phyloP scores from a whole-genome alignment of 2,113 vertebrate genomes.

The Oceanites oceanicus region DNA sequence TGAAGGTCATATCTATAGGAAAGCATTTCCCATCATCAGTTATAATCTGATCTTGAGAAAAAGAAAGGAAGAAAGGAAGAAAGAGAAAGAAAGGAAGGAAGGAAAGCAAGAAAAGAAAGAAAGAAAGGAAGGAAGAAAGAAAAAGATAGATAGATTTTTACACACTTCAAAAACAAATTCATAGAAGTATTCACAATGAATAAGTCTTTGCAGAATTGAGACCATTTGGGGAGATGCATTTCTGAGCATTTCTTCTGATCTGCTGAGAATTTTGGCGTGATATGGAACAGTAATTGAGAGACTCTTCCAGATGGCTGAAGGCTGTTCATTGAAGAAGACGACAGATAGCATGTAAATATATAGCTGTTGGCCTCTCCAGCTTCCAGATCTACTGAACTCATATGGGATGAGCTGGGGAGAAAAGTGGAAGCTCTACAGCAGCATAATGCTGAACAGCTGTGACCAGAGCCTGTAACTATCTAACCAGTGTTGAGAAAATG shows the following conservation, averaged over 20 bases:
- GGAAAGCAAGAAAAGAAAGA: no score
- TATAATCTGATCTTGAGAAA: not conserved
- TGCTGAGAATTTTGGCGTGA: not conserved
- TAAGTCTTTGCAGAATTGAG: not conserved
- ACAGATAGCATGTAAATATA: not conserved
- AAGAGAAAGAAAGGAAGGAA: no score
- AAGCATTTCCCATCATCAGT: not conserved
- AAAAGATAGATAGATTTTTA: not conserved
- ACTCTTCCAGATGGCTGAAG: not conserved
- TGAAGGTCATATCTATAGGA: not conserved
- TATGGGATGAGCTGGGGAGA: not conserved
- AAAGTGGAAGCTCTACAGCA: not conserved
- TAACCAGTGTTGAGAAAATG: not conserved
- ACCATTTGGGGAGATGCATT: not conserved
- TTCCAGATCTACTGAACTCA: not conserved
- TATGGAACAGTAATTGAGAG: not conserved
- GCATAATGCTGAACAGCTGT: constrained; percentile 15
- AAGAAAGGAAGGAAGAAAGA: no score
- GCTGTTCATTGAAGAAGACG: not conserved
- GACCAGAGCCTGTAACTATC: not conserved
- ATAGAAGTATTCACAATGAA: not conserved
- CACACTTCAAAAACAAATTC: not conserved
- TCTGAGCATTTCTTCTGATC: not conserved
- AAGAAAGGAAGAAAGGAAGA: no score
- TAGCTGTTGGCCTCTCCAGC: not conserved